Base-by-base conservation (phyloP, 2,113 vertebrate species). In the Hassar affinis region DNA sequence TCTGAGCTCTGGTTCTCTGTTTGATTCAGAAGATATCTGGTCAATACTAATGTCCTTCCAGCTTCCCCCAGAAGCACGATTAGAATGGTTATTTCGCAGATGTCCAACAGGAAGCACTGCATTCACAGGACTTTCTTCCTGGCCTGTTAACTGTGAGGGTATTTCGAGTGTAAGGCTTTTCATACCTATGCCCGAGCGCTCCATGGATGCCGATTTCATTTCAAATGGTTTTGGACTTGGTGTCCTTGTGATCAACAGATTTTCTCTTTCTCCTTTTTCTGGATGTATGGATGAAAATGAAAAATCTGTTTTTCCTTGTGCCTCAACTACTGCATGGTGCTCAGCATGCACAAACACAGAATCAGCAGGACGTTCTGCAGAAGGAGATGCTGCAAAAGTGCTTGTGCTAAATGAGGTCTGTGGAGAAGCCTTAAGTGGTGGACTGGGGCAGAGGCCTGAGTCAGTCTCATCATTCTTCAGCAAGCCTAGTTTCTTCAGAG, bases 401-500 rank as follows among this genome's bases (percentile, higher is more conserved):
- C 30, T 78, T 2, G 17, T 30, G 10, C 18, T 52, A 42, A 42
- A 47, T 12, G 52, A 47, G 0, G 59, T 47, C 5, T 35, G 45
- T 52, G 87, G 22, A 75, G 83, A 76, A 87, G 78, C 87, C 85
- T 89, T 66, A 89, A 86, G 91, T 47, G 76, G 84, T 3, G 89
- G 89, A 27, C 84, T 91, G 22, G 59, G 1, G 0, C 54, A 1
- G 9, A 90, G 88, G 5, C 91, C 87, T 0, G 83, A 47, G 17
- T 90, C 87, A 1, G 25, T 1, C 4, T 89, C 88, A 1, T 90
- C 91, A 71, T 90, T 89, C 87, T 94, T 95, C 0, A 95, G 90
- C 38, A 98, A 93, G 2, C 97, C 97, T 0, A 99, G 92, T 85
- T 99, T 99, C 82, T 94, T 90, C 47, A 99, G 86, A 0, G 98